Evolutionary conservation across 2,797 vertebrate genomes (phyloP).

Genomic region (Halcyon smyrnensis): DNA sequence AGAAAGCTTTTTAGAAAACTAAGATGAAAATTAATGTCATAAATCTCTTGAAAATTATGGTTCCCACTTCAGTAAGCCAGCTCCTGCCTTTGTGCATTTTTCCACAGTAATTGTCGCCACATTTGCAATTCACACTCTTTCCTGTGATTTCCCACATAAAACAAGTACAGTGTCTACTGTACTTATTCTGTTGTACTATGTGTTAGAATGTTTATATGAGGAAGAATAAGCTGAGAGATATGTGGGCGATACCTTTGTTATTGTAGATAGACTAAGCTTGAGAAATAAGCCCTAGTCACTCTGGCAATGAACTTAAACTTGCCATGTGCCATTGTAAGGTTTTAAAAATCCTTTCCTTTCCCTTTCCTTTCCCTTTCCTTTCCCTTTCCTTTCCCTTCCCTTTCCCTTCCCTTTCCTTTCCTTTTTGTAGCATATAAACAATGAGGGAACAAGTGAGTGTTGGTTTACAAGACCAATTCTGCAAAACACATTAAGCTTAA

Average conservation of each 20-base stretch:
- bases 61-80: neutral
- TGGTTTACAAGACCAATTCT: neutral
- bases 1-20: neutral
- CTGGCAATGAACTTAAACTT: constrained; percentile 58
- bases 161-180: neutral
- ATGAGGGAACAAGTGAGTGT: neutral
- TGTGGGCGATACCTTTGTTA: constrained; percentile 47
- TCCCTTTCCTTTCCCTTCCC: neutral
- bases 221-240: constrained; percentile 18
- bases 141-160: neutral
- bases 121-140: neutral
- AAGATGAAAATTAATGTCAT: neutral
- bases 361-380: neutral
- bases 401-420: neutral
- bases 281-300: constrained; percentile 54
- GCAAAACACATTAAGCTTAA: neutral
- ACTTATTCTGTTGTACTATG: neutral
- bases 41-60: neutral
- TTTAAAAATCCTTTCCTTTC: neutral
- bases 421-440: neutral
- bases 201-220: constrained; percentile 8
- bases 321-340: neutral
- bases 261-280: constrained; percentile 33
- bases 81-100: neutral
- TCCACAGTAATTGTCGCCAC: neutral